Conservation (phyloP, 2,797 vertebrate species). For the Acanthurus tractus region DNA sequence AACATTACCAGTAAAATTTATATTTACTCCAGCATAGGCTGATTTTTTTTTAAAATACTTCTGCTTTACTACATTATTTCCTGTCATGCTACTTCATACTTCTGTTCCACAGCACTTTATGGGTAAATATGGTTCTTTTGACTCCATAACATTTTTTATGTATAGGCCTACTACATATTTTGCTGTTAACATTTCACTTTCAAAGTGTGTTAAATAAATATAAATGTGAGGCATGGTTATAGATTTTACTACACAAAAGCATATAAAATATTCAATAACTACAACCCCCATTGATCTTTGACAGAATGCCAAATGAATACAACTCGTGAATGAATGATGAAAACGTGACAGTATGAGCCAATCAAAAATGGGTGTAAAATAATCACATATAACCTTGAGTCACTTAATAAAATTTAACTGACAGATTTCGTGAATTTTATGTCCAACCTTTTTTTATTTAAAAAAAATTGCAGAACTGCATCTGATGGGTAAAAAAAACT, state of each 20-base stretch:
- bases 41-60: not conserved
- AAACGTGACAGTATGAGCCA: not conserved
- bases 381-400: constrained; percentile 13
- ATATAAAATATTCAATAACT: not conserved
- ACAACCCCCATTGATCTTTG: not conserved
- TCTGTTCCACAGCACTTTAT: not conserved
- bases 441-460: constrained; percentile 53
- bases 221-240: not conserved
- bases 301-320: not conserved
- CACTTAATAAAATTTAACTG: constrained; percentile 69
- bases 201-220: not conserved
- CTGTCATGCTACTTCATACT: not conserved
- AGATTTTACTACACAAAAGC: not conserved
- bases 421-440: constrained; percentile 53
- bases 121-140: not conserved
- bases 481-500: constrained; percentile 51
- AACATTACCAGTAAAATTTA: not conserved
- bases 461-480: constrained; percentile 59
- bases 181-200: not conserved
- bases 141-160: not conserved
- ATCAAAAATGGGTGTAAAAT: no score
- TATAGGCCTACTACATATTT: not conserved
- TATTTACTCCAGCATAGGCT: not conserved
- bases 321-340: not conserved
- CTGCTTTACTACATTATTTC: no score